These are phyloP conservation scores for Odocoileus virginianus DNA, from an alignment of 2,113 vertebrate genomes.

Conservation along the genomic window DNA sequence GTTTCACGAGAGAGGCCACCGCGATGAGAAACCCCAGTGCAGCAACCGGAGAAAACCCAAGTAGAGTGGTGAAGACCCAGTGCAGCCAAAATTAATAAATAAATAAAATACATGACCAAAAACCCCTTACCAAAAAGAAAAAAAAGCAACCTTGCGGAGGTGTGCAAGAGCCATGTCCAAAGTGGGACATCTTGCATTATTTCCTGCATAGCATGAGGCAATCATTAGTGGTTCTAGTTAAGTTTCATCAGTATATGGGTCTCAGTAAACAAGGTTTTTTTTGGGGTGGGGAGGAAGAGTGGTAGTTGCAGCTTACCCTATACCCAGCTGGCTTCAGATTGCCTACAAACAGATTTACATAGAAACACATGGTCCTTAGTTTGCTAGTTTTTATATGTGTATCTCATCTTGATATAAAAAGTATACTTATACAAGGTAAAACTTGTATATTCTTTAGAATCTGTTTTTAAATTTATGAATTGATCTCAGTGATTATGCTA, in stretches of 20 bases:
- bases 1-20: neutral
- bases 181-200: conserved; percentile 18
- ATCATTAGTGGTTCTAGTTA: neutral
- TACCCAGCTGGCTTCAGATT: neutral
- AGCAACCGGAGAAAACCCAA: neutral
- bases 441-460: neutral
- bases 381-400: neutral
- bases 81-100: neutral
- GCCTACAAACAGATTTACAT: neutral
- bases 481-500: neutral
- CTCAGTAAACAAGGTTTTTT: neutral
- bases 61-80: neutral
- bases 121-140: neutral
- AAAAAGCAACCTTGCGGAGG: neutral
- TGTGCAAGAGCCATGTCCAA: neutral
- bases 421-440: neutral
- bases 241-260: neutral
- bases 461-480: neutral
- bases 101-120: neutral
- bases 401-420: neutral
- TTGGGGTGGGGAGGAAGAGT: neutral
- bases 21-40: neutral
- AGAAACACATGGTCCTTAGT: neutral
- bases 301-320: neutral
- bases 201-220: conserved; percentile 5